A percentile compares a stretch with the other conserved stretches of the same genome.
These are phyloP conservation scores for Drosophila varians DNA, from an alignment of 1,140 invertebrate species.

Conservation along the genomic window DNA sequence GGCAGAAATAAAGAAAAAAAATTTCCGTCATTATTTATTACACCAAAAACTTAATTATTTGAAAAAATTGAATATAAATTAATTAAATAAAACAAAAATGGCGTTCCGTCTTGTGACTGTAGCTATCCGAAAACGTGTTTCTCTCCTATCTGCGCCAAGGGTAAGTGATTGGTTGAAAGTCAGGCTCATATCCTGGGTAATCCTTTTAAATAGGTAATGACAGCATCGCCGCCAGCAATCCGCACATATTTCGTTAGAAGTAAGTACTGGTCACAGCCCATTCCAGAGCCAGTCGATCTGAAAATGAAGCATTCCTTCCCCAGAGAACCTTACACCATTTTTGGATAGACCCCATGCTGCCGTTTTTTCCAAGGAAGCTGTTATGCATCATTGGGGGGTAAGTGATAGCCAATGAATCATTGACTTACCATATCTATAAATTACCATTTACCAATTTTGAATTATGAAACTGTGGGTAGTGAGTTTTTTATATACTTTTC, in stretches of 20 bases:
- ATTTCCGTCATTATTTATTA: neutral
- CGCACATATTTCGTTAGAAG: slow-evolving; percentile 12
- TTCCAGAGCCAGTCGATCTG: neutral
- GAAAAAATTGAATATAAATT: neutral
- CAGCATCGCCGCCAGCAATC: neutral
- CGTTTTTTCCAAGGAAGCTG: slow-evolving; percentile 20
- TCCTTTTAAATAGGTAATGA: neutral
- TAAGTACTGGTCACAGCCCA: neutral
- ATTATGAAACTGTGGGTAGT: neutral
- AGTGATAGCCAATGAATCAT: slow-evolving; percentile 5
- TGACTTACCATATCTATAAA: slow-evolving; percentile 1
- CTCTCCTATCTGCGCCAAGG: slow-evolving; percentile 4
- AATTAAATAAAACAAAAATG: slow-evolving; percentile 7
- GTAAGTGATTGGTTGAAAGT: slow-evolving; percentile 7
- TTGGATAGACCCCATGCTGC: slow-evolving; percentile 23
- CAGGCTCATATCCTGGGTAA: neutral
- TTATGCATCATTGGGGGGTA: slow-evolving; percentile 57
- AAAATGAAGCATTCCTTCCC: neutral
- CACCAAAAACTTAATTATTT: slow-evolving; percentile 4
- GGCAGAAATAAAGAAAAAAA: neutral
- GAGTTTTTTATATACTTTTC: slow-evolving; percentile 13
- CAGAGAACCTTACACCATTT: slow-evolving; percentile 18
- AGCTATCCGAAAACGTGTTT: neutral
- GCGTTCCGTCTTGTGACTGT: slow-evolving; percentile 17
- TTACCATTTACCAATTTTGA: neutral